Conservation (phyloP, 37 sponge, comb jelly and placozoan genomes). For the Aplysina aerophoba region DNA sequence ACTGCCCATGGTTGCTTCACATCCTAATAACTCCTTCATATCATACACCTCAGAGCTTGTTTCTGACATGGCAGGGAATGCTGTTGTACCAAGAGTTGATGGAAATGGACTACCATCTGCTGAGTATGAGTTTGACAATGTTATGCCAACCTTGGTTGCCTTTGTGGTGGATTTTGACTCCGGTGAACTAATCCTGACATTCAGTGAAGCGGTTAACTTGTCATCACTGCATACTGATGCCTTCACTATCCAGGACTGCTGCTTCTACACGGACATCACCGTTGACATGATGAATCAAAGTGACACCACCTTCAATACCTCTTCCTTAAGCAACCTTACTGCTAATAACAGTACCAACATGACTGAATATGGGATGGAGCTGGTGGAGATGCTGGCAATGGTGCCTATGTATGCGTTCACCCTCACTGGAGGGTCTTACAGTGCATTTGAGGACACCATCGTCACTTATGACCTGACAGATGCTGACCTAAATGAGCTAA, state of each 20-base stretch:
- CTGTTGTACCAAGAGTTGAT: conserved; percentile 29
- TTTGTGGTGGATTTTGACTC: conserved; percentile 75
- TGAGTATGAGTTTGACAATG: conserved; percentile 41
- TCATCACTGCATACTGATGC: conserved; percentile 58
- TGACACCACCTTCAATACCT: not conserved
- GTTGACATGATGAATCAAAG: not conserved
- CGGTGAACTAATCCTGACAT: conserved; percentile 70
- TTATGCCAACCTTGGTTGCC: conserved; percentile 54
- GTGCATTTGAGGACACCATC: conserved; percentile 43
- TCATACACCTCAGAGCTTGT: conserved; percentile 43
- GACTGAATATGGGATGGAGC: not conserved
- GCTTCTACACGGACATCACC: conserved; percentile 40
- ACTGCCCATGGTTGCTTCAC: conserved; percentile 55
- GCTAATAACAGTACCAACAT: not conserved
- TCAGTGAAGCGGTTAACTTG: conserved; percentile 86
- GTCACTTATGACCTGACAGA: conserved; percentile 69
- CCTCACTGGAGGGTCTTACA: conserved; percentile 71
- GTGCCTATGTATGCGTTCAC: conserved; percentile 53
- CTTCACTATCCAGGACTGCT: conserved; percentile 76
- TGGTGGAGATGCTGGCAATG: conserved; percentile 27
- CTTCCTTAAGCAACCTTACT: not conserved
- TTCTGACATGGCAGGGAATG: conserved; percentile 65
- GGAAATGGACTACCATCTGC: conserved; percentile 33
- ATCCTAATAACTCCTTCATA: conserved; percentile 64
- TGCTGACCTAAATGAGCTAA: conserved; percentile 85